A percentile compares a stretch with the other conserved stretches of the same genome.
Evolutionary conservation across 2,113 vertebrate species (phyloP).

Genomic region (Pachyramphus minor): DNA sequence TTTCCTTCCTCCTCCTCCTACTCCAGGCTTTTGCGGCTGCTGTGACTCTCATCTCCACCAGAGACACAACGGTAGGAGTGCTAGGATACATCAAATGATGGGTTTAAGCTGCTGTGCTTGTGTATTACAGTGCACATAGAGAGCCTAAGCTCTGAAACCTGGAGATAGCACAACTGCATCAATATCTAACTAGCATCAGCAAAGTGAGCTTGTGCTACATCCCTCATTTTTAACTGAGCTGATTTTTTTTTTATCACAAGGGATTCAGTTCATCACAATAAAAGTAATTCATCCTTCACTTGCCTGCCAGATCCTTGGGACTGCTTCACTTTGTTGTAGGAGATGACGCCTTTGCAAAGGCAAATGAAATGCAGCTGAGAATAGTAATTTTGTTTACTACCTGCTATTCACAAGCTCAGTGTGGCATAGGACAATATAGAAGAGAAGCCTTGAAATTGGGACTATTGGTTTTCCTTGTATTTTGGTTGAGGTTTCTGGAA

Average conservation of each 20-base stretch:
- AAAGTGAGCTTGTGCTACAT: background rate
- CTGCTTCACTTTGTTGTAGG: background rate
- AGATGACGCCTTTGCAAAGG: background rate
- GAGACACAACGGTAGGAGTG: background rate
- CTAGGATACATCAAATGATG: background rate
- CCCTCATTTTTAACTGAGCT: background rate
- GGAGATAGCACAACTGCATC: background rate
- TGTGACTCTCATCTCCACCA: background rate
- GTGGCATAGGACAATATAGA: background rate
- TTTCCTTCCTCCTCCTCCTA: background rate
- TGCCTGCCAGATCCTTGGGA: background rate
- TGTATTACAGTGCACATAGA: background rate
- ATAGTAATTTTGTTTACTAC: background rate
- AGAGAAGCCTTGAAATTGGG: background rate
- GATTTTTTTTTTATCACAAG: background rate
- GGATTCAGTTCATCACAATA: background rate
- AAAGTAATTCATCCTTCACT: background rate
- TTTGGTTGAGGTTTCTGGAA: background rate
- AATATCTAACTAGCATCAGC: background rate
- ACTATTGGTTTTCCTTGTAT: background rate
- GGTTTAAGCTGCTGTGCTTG: background rate
- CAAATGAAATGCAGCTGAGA: background rate
- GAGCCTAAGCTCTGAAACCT: background rate
- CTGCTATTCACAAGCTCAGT: background rate
- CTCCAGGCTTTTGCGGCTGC: background rate